Evolutionary conservation across 2,888 invertebrate species (phyloP).

Genomic region (Dione juno): DNA sequence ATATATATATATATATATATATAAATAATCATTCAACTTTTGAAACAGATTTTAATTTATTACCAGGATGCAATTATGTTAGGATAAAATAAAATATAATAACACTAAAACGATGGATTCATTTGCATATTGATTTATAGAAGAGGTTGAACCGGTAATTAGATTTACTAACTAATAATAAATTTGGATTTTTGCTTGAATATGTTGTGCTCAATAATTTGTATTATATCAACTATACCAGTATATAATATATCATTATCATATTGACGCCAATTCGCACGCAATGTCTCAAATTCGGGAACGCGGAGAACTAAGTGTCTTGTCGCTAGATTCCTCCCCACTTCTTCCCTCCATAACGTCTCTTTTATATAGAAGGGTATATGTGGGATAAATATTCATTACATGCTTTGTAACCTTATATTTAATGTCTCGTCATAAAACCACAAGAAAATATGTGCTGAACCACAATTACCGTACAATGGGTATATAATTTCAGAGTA

Average conservation of each 20-base stretch:
- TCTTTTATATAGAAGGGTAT: no score
- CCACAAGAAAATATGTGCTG: constrained; percentile 8
- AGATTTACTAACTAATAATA: neutral
- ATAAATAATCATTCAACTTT: no score
- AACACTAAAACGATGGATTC: neutral
- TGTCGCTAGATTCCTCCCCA: no score
- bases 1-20: no score
- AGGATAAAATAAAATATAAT: constrained; percentile 1
- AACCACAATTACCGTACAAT: neutral
- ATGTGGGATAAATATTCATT: neutral
- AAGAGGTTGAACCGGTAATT: neutral
- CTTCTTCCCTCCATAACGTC: no score
- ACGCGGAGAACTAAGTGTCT: no score
- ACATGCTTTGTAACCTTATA: neutral
- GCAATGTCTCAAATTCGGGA: no score
- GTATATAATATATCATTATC: no score
- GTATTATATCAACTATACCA: no score
- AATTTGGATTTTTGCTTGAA: neutral
- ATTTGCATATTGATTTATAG: constrained; percentile 7
- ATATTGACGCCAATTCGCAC: no score
- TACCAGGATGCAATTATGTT: constrained; percentile 1
- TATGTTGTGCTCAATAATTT: neutral
- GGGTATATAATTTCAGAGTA: constrained; percentile 35
- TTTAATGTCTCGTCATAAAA: constrained; percentile 1
- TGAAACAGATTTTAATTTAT: constrained; percentile 44